Base-by-base conservation (phyloP, 2,888 invertebrate species). In the Noctua pronuba region DNA sequence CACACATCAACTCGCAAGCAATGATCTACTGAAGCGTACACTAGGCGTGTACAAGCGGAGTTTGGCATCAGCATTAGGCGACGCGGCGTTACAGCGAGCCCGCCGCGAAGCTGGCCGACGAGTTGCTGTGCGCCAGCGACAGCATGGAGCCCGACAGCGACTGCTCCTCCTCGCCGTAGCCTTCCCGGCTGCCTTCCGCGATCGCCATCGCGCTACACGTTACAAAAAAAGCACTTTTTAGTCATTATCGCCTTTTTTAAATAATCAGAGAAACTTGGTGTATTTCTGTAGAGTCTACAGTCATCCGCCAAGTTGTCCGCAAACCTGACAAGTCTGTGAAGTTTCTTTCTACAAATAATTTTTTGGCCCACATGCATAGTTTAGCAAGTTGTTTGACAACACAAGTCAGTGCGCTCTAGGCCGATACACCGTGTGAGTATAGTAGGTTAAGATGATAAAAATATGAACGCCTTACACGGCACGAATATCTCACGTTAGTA, bases 51-150 rank as follows among this genome's bases (percentile, higher is more conserved):
- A 65, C 65, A 65, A 72, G 85, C 24, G 52, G 6, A 24, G 78
- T 85, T 88, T 79, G 88, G 89, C 89, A 86, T 78, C 87, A 88
- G 89, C 89, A 80, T 78, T 82, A 81, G 75, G 70, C 52, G 76
- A 66, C 78, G 71, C 74, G 77, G 55, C 73, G 76, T 97, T 97
- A 98, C 93, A 98, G 97, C 96, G 98, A 98, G 95, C 98, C 98
- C 93, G 98, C 98, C 91, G 98, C 98, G 97, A 98, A 98, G 97
- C 98, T 98, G 92, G 98, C 98, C 91, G 99, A 99, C 96, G 99
- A 99, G 97, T 99, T 99, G 97, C 99, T 99, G 97, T 99, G 99
- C 88, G 99, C 99, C 95, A 99, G 97, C 97, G 99, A 99, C 92
- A 98, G 97, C 98, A 99, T 98, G 90, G 99, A 99, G 91, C 99